phyloP scores from a whole-genome alignment of 2,797 vertebrate species.

The Phrynocephalus vlangalii region DNA sequence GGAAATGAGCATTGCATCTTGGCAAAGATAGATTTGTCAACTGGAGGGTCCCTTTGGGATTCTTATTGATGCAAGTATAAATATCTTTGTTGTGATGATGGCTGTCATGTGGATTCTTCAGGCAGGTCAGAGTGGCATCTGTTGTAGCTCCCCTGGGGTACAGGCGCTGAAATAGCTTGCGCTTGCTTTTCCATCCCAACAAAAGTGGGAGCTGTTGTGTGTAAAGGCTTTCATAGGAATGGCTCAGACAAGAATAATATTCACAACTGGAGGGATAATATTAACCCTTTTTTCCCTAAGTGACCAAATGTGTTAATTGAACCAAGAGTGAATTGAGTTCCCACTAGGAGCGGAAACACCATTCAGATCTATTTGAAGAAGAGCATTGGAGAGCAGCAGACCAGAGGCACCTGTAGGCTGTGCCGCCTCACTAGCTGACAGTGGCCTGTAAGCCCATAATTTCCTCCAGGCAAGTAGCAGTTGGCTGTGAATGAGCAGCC shows the following conservation, averaged over 20 bases:
- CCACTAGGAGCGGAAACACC: neutral
- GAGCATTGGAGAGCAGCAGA: neutral
- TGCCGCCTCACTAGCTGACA: too few species aligned
- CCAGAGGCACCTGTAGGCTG: too few species aligned
- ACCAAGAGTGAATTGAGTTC: conserved; percentile 8
- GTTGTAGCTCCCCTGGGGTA: neutral
- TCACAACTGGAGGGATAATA: neutral
- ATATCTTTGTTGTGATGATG: neutral
- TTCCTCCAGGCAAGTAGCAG: neutral
- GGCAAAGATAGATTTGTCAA: conserved; percentile 14
- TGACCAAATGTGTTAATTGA: conserved; percentile 4
- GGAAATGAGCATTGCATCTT: neutral
- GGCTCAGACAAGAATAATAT: conserved; percentile 7
- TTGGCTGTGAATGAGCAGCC: neutral
- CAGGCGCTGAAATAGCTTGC: neutral
- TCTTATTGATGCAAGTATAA: conserved; percentile 23
- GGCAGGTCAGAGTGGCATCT: neutral
- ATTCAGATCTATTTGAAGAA: neutral
- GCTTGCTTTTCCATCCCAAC: neutral
- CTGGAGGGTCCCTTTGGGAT: conserved; percentile 2
- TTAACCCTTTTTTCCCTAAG: neutral
- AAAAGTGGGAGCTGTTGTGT: neutral
- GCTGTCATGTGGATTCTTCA: conserved; percentile 2
- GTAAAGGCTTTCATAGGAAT: neutral
- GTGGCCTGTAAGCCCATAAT: neutral